Conservation (phyloP, 2,888 invertebrate genomes). For the Lepidonotus clava region DNA sequence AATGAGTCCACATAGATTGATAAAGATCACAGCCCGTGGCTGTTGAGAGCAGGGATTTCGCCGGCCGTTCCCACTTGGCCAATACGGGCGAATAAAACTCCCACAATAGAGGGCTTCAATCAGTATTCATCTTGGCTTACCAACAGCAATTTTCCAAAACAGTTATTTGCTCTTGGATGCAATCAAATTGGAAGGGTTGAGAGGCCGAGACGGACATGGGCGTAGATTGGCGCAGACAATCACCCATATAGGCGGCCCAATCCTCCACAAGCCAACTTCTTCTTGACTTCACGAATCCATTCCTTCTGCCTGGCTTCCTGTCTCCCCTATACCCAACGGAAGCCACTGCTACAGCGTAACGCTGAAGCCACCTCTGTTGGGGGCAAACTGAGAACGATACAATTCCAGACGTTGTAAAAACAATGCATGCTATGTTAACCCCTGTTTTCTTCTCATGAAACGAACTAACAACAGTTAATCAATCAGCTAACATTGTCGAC, state of each 20-base stretch:
- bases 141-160: slow-evolving; percentile 55
- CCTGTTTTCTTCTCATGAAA: too few species aligned
- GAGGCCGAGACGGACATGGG: slow-evolving; percentile 11
- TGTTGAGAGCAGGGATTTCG: slow-evolving; percentile 53
- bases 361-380: too few species aligned
- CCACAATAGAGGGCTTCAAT: slow-evolving; percentile 33
- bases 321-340: too few species aligned
- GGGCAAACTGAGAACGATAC: too few species aligned
- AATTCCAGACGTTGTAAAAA: too few species aligned
- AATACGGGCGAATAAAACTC: slow-evolving; percentile 48
- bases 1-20: slow-evolving; percentile 52
- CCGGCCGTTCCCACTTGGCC: slow-evolving; percentile 30
- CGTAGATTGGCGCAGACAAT: slow-evolving; percentile 44
- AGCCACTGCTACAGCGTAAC: too few species aligned
- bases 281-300: slow-evolving; percentile 15
- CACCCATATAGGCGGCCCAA: slow-evolving; percentile 11
- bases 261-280: slow-evolving; percentile 11
- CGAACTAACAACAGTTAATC: too few species aligned
- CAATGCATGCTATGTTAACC: too few species aligned
- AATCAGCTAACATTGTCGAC: too few species aligned
- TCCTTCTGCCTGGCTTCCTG: slow-evolving; percentile 27
- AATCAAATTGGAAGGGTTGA: slow-evolving; percentile 44
- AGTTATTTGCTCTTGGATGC: slow-evolving; percentile 56
- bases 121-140: slow-evolving; percentile 46
- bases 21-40: slow-evolving; percentile 48